phyloP scores from a whole-genome alignment of 2,797 vertebrate genomes.

The Dicrostonyx torquatus region DNA sequence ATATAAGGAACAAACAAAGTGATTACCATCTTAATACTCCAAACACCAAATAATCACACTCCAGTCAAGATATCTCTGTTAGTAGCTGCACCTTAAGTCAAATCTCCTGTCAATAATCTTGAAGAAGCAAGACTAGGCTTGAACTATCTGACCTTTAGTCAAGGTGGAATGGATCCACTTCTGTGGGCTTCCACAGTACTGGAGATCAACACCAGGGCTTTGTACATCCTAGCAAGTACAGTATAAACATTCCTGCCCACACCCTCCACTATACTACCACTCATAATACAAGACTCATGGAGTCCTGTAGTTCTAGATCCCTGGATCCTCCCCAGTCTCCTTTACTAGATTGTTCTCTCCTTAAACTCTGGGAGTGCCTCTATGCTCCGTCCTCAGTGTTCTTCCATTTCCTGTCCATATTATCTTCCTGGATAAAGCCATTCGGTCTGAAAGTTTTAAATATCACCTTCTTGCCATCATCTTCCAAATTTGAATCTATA shows the following conservation, averaged over 20 bases:
- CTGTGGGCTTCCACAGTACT: neutral
- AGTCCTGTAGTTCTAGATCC: neutral
- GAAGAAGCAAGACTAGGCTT: no score
- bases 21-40: no score
- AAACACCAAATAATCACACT: no score
- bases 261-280: neutral
- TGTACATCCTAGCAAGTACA: neutral
- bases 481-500: constrained; percentile 59
- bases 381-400: neutral
- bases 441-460: constrained; percentile 34
- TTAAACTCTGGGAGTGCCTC: neutral
- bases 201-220: neutral
- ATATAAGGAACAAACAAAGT: no score
- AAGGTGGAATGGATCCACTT: no score
- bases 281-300: neutral
- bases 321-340: neutral
- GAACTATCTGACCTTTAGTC: no score
- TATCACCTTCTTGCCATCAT: constrained; percentile 4
- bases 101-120: no score
- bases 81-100: no score
- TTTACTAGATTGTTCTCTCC: neutral
- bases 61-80: no score
- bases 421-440: constrained; percentile 22
- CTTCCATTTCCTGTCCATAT: neutral
- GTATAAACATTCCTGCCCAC: neutral